Evolutionary conservation across 2,113 vertebrate genomes (phyloP).

Genomic region (Vanacampus margaritifer): DNA sequence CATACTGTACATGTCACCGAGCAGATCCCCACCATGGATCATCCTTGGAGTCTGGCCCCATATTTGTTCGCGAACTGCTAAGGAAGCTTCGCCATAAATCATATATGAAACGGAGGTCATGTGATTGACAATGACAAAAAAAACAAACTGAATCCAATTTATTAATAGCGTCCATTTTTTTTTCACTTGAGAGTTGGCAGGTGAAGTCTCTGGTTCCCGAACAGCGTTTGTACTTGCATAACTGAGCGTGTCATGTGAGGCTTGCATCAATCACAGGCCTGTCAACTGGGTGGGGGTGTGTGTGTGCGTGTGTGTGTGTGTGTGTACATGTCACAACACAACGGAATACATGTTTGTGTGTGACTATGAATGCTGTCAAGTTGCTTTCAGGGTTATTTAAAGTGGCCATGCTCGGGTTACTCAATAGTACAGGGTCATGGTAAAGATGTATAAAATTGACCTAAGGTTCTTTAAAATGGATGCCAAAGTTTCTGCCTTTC

Average conservation of each 20-base stretch:
- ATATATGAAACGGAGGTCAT: not conserved
- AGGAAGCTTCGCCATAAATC: constrained; percentile 26
- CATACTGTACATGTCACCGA: constrained; percentile 38
- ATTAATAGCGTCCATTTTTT: constrained; percentile 7
- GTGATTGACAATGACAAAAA: not conserved
- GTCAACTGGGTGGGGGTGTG: constrained; percentile 19
- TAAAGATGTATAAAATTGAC: constrained; percentile 49
- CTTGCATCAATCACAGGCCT: constrained; percentile 55
- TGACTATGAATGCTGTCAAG: constrained; percentile 37
- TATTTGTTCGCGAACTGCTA: not conserved
- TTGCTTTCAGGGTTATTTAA: constrained; percentile 64
- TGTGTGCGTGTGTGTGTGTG: not conserved
- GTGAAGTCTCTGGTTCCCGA: constrained; percentile 34
- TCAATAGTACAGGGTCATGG: constrained; percentile 57
- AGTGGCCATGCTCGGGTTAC: constrained; percentile 51
- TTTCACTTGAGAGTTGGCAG: constrained; percentile 13
- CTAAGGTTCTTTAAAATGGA: not conserved
- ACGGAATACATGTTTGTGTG: not conserved
- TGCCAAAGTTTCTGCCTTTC: not conserved
- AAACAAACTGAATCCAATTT: not conserved
- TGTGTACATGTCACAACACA: not conserved
- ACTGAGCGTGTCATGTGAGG: constrained; percentile 55
- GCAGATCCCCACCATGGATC: too few species aligned
- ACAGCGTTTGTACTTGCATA: constrained; percentile 44
- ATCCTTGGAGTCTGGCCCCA: not conserved